Evolutionary conservation across 1,140 invertebrate genomes (phyloP).

Genomic region (Caenorhabditis remanei): DNA sequence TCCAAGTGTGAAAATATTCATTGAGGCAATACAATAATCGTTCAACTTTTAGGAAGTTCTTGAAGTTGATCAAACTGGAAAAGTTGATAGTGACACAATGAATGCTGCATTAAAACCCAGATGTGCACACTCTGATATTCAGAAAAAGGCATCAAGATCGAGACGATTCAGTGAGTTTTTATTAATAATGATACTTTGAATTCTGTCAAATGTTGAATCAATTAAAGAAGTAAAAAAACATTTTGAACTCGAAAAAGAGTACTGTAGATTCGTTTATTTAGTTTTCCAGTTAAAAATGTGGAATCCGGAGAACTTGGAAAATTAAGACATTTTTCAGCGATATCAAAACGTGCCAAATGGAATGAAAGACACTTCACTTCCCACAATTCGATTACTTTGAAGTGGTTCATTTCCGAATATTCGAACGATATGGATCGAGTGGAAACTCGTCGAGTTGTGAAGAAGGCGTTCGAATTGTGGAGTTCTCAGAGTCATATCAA

Average conservation of each 20-base stretch:
- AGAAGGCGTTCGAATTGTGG: slow-evolving; percentile 63
- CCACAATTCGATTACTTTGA: slow-evolving; percentile 25
- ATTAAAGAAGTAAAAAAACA: too few species aligned
- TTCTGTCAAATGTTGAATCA: not conserved
- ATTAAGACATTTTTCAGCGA: slow-evolving; percentile 20
- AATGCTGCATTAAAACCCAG: slow-evolving; percentile 28
- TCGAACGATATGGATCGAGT: slow-evolving; percentile 52
- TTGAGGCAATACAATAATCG: not conserved
- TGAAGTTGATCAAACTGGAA: slow-evolving; percentile 49
- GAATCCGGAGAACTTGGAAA: too few species aligned
- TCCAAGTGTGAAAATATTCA: slow-evolving; percentile 56
- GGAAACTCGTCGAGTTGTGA: slow-evolving; percentile 29
- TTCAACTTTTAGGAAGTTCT: slow-evolving; percentile 53
- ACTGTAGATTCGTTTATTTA: too few species aligned
- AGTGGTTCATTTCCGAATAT: slow-evolving; percentile 61
- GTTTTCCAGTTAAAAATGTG: too few species aligned
- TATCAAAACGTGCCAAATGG: slow-evolving; percentile 57
- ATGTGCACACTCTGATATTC: slow-evolving; percentile 49
- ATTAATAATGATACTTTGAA: not conserved
- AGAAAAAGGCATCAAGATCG: not conserved
- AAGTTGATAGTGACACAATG: slow-evolving; percentile 39
- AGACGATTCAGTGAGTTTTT: slow-evolving; percentile 59
- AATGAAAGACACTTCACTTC: slow-evolving; percentile 51
- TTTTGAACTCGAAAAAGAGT: too few species aligned
- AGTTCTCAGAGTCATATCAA: slow-evolving; percentile 53